Conservation (phyloP, 2,888 invertebrate species). For the Lithosia quadra region DNA sequence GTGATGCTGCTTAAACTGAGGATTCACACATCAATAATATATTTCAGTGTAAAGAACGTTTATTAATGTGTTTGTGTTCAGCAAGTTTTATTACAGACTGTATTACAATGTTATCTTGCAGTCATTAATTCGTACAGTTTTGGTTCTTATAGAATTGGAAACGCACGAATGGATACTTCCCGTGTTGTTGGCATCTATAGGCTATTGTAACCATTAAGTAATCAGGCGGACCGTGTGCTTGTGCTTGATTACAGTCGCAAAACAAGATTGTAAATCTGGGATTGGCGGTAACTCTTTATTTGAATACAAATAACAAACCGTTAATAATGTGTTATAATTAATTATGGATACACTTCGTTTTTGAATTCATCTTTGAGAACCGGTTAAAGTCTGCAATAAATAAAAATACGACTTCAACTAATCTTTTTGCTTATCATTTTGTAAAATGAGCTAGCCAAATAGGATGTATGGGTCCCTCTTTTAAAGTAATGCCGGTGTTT, state of each 20-base stretch:
- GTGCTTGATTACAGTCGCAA: slow-evolving; percentile 11
- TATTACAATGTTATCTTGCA: background rate
- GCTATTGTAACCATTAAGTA: background rate
- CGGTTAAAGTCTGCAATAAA: background rate
- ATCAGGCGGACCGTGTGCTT: background rate
- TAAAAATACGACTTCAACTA: background rate
- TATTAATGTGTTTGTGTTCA: background rate
- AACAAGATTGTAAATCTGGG: slow-evolving; percentile 22
- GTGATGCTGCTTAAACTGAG: background rate
- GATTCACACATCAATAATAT: too few relatives aligned
- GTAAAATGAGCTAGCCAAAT: background rate
- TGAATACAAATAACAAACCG: slow-evolving; percentile 27
- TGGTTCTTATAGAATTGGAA: background rate
- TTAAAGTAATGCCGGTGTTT: too few relatives aligned
- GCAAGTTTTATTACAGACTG: background rate
- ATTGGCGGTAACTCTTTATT: slow-evolving; percentile 19
- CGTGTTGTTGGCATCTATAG: background rate
- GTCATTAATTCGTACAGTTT: background rate
- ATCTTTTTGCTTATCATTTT: background rate
- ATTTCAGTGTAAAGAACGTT: background rate
- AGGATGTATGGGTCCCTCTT: background rate
- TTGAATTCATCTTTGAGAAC: slow-evolving; percentile 10
- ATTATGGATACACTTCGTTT: slow-evolving; percentile 16
- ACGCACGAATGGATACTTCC: background rate
- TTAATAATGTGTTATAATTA: slow-evolving; percentile 27